phyloP scores from a whole-genome alignment of 1,140 invertebrate species.

The Pseudobourletiella spinata region DNA sequence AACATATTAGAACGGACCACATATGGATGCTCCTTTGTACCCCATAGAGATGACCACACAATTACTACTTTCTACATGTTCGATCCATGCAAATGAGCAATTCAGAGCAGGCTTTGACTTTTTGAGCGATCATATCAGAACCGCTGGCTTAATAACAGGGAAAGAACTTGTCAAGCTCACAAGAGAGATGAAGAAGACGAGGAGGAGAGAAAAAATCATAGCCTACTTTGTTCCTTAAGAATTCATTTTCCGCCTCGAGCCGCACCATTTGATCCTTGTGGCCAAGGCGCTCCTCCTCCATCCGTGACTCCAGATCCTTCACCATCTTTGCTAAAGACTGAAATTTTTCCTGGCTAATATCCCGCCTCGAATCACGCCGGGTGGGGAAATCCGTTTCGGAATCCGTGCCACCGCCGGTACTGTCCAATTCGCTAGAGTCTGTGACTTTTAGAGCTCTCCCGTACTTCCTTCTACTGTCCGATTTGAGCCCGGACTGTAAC shows the following conservation, averaged over 20 bases:
- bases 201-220: no score
- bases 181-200: no score
- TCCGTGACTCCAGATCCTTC: slow-evolving; percentile 2
- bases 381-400: neutral
- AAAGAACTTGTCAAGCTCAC: no score
- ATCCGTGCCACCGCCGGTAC: neutral
- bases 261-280: slow-evolving; percentile 11
- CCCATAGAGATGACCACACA: no score
- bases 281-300: neutral
- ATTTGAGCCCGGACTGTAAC: neutral
- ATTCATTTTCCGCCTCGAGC: slow-evolving; percentile 20
- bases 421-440: neutral
- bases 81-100: no score
- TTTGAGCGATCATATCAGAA: no score
- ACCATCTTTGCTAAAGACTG: neutral
- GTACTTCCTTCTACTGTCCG: neutral
- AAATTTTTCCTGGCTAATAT: neutral
- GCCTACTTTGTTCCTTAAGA: slow-evolving; percentile 24
- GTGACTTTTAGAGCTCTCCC: neutral
- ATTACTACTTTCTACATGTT: no score
- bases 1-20: no score
- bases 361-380: neutral
- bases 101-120: no score
- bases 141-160: no score
- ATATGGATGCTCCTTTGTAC: no score